Evolutionary conservation across 2,888 invertebrate species (phyloP).

Genomic region (Plutella xylostella): DNA sequence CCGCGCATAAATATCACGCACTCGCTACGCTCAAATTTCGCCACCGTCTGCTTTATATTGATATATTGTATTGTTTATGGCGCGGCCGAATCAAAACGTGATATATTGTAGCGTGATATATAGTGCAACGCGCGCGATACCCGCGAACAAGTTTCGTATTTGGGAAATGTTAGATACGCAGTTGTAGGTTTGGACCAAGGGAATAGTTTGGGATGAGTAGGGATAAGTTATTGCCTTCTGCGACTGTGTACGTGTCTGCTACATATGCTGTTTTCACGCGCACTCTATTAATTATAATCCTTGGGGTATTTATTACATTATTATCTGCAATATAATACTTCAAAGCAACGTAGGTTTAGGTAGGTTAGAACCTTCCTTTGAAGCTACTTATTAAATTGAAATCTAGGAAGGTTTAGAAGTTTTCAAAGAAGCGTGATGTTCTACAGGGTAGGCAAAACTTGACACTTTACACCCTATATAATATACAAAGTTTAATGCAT

Average conservation of each 20-base stretch:
- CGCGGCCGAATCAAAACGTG: conserved; percentile 69
- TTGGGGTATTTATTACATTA: too few relatives aligned
- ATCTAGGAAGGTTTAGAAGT: too few relatives aligned
- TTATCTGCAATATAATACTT: too few relatives aligned
- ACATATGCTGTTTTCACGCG: conserved; percentile 55
- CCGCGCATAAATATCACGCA: conserved; percentile 59
- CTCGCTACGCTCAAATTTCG: conserved; percentile 66
- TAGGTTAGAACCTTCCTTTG: too few relatives aligned
- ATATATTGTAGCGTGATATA: conserved; percentile 66
- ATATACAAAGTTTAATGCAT: conserved; percentile 52
- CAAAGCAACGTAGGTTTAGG: too few relatives aligned
- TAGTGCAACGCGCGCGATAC: conserved; percentile 56
- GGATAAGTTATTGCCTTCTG: conserved; percentile 66
- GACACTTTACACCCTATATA: conserved; percentile 24
- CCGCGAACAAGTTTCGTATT: conserved; percentile 66
- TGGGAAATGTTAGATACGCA: conserved; percentile 44
- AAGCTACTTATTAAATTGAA: too few relatives aligned
- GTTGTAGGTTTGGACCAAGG: conserved; percentile 53
- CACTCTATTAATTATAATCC: too few relatives aligned
- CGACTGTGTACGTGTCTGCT: conserved; percentile 62
- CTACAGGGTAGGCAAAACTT: conserved; percentile 26
- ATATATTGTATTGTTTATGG: conserved; percentile 71
- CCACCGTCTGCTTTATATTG: conserved; percentile 70
- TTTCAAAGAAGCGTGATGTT: not conserved
- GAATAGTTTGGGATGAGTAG: conserved; percentile 63